These are phyloP conservation scores for Microtus pennsylvanicus DNA, from an alignment of 2,113 vertebrate genomes.

Conservation along the genomic window DNA sequence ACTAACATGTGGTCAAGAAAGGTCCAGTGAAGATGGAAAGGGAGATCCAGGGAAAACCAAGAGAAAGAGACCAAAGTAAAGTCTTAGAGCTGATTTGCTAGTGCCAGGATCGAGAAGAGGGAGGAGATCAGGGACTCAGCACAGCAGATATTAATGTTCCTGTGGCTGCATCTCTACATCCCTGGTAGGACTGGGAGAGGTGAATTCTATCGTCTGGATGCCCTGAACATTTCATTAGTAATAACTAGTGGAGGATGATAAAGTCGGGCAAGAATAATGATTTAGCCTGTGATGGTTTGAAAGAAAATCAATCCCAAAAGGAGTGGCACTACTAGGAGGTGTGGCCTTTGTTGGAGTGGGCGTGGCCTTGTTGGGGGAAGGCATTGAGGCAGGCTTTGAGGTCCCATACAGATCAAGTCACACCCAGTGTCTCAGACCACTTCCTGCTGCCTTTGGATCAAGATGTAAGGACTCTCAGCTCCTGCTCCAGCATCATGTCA, in stretches of 20 bases:
- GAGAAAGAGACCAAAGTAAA: background rate
- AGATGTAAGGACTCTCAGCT: background rate
- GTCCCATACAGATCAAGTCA: background rate
- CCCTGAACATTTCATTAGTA: conserved; percentile 11
- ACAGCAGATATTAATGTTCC: background rate
- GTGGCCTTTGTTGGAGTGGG: background rate
- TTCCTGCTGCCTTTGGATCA: background rate
- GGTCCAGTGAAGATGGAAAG: background rate
- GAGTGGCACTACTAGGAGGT: background rate
- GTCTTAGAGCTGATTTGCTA: background rate
- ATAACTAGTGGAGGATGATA: conserved; percentile 26
- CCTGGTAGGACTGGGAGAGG: background rate
- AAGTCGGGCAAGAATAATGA: conserved; percentile 34
- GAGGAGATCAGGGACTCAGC: background rate
- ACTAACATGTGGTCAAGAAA: background rate
- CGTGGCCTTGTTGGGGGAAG: background rate
- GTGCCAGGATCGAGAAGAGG: background rate
- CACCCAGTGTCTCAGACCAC: background rate
- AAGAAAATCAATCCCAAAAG: background rate
- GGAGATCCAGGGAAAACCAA: background rate
- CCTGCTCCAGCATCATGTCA: background rate
- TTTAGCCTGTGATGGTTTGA: background rate
- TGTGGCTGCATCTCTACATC: background rate
- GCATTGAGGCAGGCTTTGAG: background rate
- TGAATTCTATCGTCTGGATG: background rate